These are phyloP conservation scores for Lonchura striata DNA, from an alignment of 2,113 vertebrate species.

Conservation along the genomic window DNA sequence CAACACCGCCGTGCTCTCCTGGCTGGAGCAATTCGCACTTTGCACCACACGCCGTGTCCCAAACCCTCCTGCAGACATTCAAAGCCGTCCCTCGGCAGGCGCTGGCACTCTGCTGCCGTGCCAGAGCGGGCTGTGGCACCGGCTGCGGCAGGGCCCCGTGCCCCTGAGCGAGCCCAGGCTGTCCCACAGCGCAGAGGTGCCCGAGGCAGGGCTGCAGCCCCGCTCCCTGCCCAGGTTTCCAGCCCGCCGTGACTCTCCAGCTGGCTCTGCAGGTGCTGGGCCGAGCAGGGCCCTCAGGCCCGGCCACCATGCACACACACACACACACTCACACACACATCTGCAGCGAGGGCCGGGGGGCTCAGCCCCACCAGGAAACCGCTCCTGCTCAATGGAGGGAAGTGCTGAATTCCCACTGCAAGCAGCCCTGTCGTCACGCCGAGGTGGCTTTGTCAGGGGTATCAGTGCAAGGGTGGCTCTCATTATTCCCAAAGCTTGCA, in stretches of 20 bases:
- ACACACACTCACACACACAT: too few relatives aligned
- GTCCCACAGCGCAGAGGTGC: accelerated
- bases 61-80: background rate
- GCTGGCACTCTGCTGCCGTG: accelerated
- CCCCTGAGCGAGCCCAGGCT: background rate
- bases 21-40: background rate
- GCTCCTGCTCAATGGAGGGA: background rate
- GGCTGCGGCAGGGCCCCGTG: background rate
- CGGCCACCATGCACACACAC: too few relatives aligned
- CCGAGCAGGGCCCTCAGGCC: background rate
- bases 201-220: background rate
- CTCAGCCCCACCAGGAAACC: conserved; percentile 2
- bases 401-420: background rate
- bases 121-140: accelerated
- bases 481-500: background rate
- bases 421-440: background rate
- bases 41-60: background rate
- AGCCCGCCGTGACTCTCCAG: background rate
- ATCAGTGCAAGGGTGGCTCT: background rate
- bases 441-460: background rate
- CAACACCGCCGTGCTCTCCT: background rate
- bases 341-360: background rate
- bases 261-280: background rate
- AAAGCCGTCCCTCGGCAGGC: background rate
- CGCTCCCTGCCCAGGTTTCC: accelerated